phyloP scores from a whole-genome alignment of 2,797 vertebrate species.

The Pantherophis alleghaniensis region DNA sequence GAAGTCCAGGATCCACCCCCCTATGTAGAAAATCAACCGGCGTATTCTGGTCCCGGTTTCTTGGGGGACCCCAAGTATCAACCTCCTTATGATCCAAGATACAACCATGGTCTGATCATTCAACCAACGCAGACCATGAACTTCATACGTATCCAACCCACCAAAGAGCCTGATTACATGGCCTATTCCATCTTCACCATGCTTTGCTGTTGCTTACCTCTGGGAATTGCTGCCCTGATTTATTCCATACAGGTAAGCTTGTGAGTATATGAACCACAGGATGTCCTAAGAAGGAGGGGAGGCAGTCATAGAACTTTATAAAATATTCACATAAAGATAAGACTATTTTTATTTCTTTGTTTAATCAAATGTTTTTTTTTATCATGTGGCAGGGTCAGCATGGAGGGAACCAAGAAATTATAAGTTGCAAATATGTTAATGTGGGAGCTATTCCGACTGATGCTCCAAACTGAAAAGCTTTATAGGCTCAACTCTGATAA shows the following conservation, averaged over 20 bases:
- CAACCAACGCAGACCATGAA: neutral
- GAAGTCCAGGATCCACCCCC: neutral
- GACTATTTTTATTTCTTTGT: neutral
- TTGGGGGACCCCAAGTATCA: neutral
- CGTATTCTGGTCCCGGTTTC: neutral
- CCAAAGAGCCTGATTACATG: conserved; percentile 66
- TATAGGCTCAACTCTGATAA: neutral
- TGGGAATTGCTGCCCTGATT: conserved; percentile 75
- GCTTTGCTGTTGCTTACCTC: conserved; percentile 78
- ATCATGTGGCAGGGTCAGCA: neutral
- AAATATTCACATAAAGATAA: neutral
- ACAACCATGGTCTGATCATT: neutral
- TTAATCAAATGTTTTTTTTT: neutral
- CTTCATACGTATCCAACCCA: neutral
- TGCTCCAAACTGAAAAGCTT: neutral
- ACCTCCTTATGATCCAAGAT: neutral
- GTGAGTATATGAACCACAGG: neutral
- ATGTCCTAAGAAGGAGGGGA: neutral
- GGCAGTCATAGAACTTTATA: neutral
- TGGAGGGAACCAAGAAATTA: neutral
- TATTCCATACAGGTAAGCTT: conserved; percentile 70
- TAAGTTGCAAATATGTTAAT: neutral
- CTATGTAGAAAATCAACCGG: neutral
- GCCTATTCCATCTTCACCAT: conserved; percentile 76
- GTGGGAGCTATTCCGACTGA: neutral